Base-by-base conservation (phyloP, 1,140 invertebrate species). In the Parapsyche elsis region DNA sequence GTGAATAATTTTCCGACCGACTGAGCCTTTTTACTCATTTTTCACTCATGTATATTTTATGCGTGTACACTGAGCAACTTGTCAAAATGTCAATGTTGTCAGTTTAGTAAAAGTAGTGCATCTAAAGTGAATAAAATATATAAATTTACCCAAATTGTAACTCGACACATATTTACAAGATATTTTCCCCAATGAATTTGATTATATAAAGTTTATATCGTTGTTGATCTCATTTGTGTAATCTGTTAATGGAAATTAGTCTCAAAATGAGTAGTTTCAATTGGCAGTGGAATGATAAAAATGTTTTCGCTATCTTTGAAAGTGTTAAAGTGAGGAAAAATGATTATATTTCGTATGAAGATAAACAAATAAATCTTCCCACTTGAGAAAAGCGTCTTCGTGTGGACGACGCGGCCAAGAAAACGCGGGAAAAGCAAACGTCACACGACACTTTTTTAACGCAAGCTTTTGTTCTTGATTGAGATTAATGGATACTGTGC, bases 311-410 rank as follows among this genome's bases (percentile, higher is more conserved):
- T n/a, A 49, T n/a, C 10, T 57, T 1, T 10, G 53, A 21, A 21
- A 57, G 53, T 57, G 30, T 38, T 38, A 10, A 57, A 57, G 19
- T 4, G 30, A 38, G 30, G 30, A 38, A 38, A 67, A 23, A 10
- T 21, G 61, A 30, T 71, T 26, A 71, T 73, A 21, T 73, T 46
- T 14, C 64, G 64, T 26, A 16, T 75, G 14, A 30, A 64, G 26
- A 77, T 45, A 77, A 77, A 77, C 75, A 77, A 64, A 77, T 77
- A 77, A 77, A 77, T 77, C 75, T 77, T 67, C 16, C 1, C 2
- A 2, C 16, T 53, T 19, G 16, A 53, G 49, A 53, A 21, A 21
- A 21, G 16, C 5, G 7, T 19, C 23, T 24, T 24, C 21, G 19
- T 16, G 21, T 16, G 21, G 10, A 24, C 2, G 59, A 5, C 19